Evolutionary conservation across 2,888 invertebrate genomes (phyloP).

Genomic region (Zaprionus lineosus): DNA sequence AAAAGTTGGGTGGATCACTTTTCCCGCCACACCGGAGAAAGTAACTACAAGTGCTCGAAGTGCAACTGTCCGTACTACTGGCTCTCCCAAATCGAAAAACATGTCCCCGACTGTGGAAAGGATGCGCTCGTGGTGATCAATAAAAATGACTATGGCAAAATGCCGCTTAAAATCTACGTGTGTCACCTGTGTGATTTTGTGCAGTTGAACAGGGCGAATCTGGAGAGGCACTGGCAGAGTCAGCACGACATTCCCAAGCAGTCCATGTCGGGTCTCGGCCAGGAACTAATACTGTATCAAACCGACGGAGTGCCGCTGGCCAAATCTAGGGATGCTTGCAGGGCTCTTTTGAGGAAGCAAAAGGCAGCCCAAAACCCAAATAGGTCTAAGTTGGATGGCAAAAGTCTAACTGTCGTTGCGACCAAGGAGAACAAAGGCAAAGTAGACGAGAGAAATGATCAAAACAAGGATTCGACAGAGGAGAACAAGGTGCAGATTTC

Average conservation of each 20-base stretch:
- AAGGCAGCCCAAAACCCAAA: too few relatives aligned
- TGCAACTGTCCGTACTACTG: constrained; percentile 82
- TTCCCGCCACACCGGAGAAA: constrained; percentile 91
- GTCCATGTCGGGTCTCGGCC: neutral
- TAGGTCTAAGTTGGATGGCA: too few relatives aligned
- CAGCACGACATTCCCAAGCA: constrained; percentile 66
- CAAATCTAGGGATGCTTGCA: constrained; percentile 3
- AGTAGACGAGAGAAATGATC: too few relatives aligned
- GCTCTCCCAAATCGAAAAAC: constrained; percentile 5
- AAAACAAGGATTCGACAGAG: too few relatives aligned
- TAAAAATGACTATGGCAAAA: neutral
- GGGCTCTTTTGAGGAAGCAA: neutral
- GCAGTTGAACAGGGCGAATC: constrained; percentile 86
- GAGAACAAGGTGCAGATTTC: too few relatives aligned
- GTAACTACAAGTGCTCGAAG: constrained; percentile 86
- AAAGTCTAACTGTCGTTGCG: too few relatives aligned
- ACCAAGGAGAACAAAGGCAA: too few relatives aligned
- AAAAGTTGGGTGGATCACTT: constrained; percentile 86
- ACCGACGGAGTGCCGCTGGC: constrained; percentile 38
- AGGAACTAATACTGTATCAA: constrained; percentile 46
- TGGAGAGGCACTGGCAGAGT: constrained; percentile 85
- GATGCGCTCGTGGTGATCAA: constrained; percentile 15
- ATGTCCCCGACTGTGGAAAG: constrained; percentile 30
- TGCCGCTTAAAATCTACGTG: constrained; percentile 84
- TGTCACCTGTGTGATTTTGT: constrained; percentile 89